Evolutionary conservation across 1,140 invertebrate species (phyloP).

Genomic region (Drosophila prosaltans): DNA sequence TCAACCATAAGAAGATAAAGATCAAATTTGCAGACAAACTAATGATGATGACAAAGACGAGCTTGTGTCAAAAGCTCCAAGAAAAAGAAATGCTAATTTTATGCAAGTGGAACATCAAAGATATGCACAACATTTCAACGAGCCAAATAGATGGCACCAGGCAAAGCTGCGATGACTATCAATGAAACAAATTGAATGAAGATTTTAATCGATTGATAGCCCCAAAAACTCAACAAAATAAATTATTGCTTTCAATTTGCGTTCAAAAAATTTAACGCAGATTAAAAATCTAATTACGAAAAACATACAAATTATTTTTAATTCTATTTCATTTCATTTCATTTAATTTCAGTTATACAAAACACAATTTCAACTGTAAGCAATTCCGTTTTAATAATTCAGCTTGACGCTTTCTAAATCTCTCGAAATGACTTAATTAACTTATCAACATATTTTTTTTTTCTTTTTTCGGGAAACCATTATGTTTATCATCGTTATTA

Average conservation of each 20-base stretch:
- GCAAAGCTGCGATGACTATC: not conserved
- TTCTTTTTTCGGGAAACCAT: conserved; percentile 5
- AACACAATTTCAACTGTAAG: conserved; percentile 14
- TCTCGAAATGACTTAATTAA: conserved; percentile 3
- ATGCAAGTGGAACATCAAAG: conserved; percentile 20
- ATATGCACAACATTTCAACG: not conserved
- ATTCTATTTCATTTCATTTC: not conserved
- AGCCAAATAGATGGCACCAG: not conserved
- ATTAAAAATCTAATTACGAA: no score
- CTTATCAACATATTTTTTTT: conserved; percentile 11
- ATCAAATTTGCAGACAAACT: not conserved
- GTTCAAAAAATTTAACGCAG: not conserved
- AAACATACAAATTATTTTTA: not conserved
- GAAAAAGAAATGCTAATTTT: conserved; percentile 15
- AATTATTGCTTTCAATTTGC: not conserved
- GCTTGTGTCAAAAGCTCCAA: conserved; percentile 11
- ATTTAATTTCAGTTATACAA: not conserved
- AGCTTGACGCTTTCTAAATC: not conserved
- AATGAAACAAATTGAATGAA: not conserved
- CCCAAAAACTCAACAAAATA: not conserved
- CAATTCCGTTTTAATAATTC: not conserved
- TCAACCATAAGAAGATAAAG: not conserved
- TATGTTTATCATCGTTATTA: conserved; percentile 18
- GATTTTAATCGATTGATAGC: not conserved
- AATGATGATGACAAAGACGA: not conserved